Conservation (phyloP, 2,888 invertebrate species). For the Branchipolynoe longqiensis region DNA sequence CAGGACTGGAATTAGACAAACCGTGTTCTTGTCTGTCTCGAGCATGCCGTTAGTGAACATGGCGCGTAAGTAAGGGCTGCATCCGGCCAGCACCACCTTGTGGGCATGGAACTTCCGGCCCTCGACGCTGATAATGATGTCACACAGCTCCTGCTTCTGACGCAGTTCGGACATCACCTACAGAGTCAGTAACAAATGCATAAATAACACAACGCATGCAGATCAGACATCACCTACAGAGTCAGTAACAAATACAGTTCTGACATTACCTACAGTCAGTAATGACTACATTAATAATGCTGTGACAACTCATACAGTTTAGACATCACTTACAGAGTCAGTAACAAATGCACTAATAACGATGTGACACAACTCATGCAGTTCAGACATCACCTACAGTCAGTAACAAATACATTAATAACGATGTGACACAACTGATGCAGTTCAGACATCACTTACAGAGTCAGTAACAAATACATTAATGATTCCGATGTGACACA, state of each 20-base stretch:
- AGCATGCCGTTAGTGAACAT: constrained; percentile 81
- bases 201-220: background rate
- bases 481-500: too few species aligned
- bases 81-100: constrained; percentile 78
- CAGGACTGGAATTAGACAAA: too few species aligned
- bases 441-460: background rate
- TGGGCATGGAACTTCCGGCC: constrained; percentile 77
- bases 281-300: too few species aligned
- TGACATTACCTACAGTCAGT: background rate
- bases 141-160: constrained; percentile 74
- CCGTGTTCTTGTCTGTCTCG: constrained; percentile 75
- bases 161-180: constrained; percentile 78
- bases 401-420: too few species aligned
- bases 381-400: too few species aligned
- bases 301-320: constrained; percentile 76
- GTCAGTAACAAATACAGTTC: background rate
- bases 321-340: constrained; percentile 72
- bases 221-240: background rate
- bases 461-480: background rate
- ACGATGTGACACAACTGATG: too few species aligned
- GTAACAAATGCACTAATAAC: background rate
- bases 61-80: constrained; percentile 79
- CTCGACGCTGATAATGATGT: constrained; percentile 76
- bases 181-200: background rate
- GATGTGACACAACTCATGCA: too few species aligned